Conservation (phyloP, 2,888 invertebrate species). For the Microdon myrmicae region DNA sequence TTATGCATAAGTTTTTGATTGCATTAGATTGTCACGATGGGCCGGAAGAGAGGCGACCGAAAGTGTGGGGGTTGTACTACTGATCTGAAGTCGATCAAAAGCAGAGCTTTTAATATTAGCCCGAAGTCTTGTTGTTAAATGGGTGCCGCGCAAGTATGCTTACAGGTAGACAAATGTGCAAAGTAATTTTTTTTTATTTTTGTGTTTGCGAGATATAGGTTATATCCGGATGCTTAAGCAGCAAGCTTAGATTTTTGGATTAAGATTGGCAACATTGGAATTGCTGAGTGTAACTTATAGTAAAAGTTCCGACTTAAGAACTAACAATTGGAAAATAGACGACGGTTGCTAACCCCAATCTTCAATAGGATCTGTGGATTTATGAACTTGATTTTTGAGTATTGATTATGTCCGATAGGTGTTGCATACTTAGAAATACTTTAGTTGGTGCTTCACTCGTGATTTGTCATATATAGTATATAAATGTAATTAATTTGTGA, state of each 20-base stretch:
- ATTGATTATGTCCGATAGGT: conserved; percentile 6
- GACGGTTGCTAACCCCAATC: conserved; percentile 34
- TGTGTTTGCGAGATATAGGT: conserved; percentile 39
- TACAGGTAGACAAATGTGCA: conserved; percentile 40
- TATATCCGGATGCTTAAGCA: no score
- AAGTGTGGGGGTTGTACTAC: conserved; percentile 2
- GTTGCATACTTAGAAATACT: not conserved
- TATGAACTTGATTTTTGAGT: conserved; percentile 27
- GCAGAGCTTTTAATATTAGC: conserved; percentile 46
- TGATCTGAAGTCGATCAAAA: conserved; percentile 36
- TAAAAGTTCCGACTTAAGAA: conserved; percentile 31
- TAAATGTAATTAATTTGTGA: no score
- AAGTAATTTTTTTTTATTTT: no score
- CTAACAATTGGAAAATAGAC: conserved; percentile 17
- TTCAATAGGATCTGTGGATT: conserved; percentile 36
- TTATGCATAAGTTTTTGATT: conserved; percentile 38
- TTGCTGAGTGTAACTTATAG: conserved; percentile 10
- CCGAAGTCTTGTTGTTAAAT: conserved; percentile 36
- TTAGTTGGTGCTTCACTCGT: no score
- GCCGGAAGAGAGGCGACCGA: not conserved
- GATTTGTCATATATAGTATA: no score
- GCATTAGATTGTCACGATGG: conserved; percentile 3
- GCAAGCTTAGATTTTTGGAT: no score
- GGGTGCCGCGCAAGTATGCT: conserved; percentile 35
- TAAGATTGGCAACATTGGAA: conserved; percentile 28